Conservation (phyloP, 2,113 vertebrate genomes). For the Ivindomyrus marchei region DNA sequence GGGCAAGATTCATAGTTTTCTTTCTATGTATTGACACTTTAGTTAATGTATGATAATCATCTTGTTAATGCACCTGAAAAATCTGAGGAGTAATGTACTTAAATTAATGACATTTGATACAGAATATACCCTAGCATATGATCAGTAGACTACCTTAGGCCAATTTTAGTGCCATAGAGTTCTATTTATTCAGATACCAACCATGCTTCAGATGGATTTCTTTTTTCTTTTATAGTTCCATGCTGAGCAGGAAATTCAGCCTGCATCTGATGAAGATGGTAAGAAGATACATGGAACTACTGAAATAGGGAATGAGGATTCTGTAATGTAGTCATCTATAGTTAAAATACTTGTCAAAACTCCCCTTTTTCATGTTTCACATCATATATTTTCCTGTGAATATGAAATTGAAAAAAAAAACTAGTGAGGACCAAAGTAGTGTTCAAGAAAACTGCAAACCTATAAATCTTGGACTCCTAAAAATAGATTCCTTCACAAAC, state of each 20-base stretch:
- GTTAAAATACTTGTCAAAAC: not conserved
- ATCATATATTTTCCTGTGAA: not conserved
- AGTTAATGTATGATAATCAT: not conserved
- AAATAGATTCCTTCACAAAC: not conserved
- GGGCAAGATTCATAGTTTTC: not conserved
- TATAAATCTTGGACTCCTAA: not conserved
- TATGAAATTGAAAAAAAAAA: not conserved
- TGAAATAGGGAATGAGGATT: not conserved
- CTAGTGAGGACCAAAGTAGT: not conserved
- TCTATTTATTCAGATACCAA: not conserved
- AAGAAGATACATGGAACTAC: constrained; percentile 35
- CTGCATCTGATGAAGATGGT: constrained; percentile 22
- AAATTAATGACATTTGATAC: not conserved
- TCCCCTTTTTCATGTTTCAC: not conserved
- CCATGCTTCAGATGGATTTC: not conserved
- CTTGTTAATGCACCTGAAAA: not conserved
- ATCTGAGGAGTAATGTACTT: not conserved
- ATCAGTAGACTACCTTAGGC: not conserved
- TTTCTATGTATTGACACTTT: not conserved
- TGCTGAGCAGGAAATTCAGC: constrained; percentile 57
- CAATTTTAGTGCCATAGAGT: not conserved
- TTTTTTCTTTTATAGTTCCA: constrained; percentile 58
- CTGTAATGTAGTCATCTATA: not conserved
- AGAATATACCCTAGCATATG: not conserved
- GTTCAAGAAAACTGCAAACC: not conserved